Conservation (phyloP, 2,888 invertebrate genomes). For the Blastobasis lacticolella region DNA sequence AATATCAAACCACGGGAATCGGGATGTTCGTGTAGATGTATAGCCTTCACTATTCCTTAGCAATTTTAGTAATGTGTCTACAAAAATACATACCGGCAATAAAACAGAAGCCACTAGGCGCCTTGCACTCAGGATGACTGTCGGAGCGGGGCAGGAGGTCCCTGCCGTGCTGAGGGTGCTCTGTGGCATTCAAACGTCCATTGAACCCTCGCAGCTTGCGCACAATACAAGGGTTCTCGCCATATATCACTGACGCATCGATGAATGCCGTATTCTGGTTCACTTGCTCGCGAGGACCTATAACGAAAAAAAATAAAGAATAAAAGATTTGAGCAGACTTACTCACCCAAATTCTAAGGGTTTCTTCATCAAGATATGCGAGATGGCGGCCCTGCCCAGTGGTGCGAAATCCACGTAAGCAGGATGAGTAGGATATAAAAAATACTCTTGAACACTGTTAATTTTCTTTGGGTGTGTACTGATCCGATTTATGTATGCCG, state of each 20-base stretch:
- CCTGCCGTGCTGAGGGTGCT: slow-evolving; percentile 81
- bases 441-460: too few species aligned
- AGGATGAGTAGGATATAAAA: too few species aligned
- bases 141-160: slow-evolving; percentile 86
- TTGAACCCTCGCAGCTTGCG: slow-evolving; percentile 84
- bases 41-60: too few species aligned
- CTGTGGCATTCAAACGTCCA: slow-evolving; percentile 87
- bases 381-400: background rate
- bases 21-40: too few species aligned
- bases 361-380: background rate
- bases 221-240: slow-evolving; percentile 89
- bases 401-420: background rate
- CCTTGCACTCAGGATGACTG: slow-evolving; percentile 90
- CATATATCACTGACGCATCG: slow-evolving; percentile 91
- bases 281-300: slow-evolving; percentile 91
- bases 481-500: too few species aligned
- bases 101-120: slow-evolving; percentile 89
- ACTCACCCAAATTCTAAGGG: background rate
- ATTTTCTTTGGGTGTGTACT: too few species aligned
- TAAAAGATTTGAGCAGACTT: background rate
- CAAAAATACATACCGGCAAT: slow-evolving; percentile 77
- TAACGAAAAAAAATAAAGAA: too few species aligned
- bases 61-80: background rate
- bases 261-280: slow-evolving; percentile 95
- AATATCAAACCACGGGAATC: too few species aligned